Percentiles rank a stretch among this genome's conserved stretches.
phyloP scores from a whole-genome alignment of 2,797 vertebrate genomes.

The Eupleurogrammus muticus region DNA sequence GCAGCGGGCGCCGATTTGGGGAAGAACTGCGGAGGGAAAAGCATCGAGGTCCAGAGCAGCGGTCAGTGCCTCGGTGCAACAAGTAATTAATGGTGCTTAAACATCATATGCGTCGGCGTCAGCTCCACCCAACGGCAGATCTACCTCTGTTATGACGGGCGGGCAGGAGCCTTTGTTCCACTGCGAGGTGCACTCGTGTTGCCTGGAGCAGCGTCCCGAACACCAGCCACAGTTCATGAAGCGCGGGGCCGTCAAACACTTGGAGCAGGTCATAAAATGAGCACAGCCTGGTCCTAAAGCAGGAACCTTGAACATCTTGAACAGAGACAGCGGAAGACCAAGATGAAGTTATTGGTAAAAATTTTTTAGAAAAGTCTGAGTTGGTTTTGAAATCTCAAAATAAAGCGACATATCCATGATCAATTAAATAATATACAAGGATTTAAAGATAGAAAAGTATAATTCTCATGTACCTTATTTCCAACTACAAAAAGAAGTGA shows the following conservation, averaged over 20 bases:
- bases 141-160: conserved; percentile 89
- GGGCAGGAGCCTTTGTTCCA: conserved; percentile 89
- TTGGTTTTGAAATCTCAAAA: background rate
- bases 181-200: conserved; percentile 78
- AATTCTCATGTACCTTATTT: conserved; percentile 84
- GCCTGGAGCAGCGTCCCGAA: conserved; percentile 77
- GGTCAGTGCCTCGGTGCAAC: background rate
- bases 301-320: conserved; percentile 89
- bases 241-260: conserved; percentile 86
- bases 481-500: conserved; percentile 88
- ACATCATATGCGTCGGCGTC: background rate
- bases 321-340: background rate
- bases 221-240: conserved; percentile 98
- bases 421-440: too few species aligned
- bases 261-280: conserved; percentile 90
- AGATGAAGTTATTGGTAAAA: background rate
- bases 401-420: too few species aligned
- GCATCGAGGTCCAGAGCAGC: conserved; percentile 2
- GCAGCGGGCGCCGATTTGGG: conserved; percentile 84
- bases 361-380: background rate
- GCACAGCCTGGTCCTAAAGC: conserved; percentile 91
- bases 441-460: too few species aligned
- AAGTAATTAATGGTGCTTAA: conserved; percentile 12
- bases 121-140: background rate
- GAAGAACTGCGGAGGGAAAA: conserved; percentile 85